Evolutionary conservation across 2,113 vertebrate genomes (phyloP).

Genomic region (Poecile atricapillus): DNA sequence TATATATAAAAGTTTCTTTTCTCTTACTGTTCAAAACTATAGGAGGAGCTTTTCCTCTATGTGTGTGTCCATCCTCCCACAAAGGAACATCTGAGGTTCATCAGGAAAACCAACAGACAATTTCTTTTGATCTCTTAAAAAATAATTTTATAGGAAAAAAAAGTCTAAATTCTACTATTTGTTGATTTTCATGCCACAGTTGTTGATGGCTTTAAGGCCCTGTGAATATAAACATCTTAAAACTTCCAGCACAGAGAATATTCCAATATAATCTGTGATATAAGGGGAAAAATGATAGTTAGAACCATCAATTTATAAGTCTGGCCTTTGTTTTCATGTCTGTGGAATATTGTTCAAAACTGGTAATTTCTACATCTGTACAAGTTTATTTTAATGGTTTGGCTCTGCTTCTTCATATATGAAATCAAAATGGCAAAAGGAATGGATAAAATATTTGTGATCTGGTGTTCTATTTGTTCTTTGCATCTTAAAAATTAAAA

Average conservation of each 20-base stretch:
- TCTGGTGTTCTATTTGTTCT: not conserved
- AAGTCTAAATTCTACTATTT: not conserved
- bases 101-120: not conserved
- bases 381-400: not conserved
- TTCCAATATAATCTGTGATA: not conserved
- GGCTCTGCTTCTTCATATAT: not conserved
- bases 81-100: not conserved
- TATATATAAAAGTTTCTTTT: not conserved
- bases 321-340: not conserved
- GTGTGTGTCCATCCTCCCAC: not conserved
- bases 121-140: not conserved
- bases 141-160: not conserved
- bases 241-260: not conserved
- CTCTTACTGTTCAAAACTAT: not conserved
- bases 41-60: not conserved
- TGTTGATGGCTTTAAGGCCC: not conserved
- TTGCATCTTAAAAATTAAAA: not conserved
- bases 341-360: not conserved
- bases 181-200: not conserved
- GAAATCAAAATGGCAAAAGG: not conserved
- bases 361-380: not conserved
- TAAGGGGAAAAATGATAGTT: not conserved
- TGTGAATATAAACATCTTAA: not conserved
- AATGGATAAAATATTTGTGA: not conserved
- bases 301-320: not conserved